Evolutionary conservation across 2,113 vertebrate species (phyloP).

Genomic region (Amazona vittata): DNA sequence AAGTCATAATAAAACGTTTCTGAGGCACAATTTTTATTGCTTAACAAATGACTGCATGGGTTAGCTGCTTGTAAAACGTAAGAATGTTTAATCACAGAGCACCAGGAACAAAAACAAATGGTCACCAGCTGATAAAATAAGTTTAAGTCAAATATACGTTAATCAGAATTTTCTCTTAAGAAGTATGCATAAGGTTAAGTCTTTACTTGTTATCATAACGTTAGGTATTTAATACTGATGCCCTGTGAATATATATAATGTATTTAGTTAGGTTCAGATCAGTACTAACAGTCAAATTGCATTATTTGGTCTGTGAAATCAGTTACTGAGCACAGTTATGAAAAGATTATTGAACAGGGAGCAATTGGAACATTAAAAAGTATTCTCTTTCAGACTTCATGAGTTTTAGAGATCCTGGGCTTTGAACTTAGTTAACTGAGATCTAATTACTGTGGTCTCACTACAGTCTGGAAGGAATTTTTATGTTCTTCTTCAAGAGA

Average conservation of each 20-base stretch:
- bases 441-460: neutral
- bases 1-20: neutral
- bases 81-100: neutral
- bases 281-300: neutral
- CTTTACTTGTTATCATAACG: neutral
- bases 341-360: neutral
- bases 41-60: neutral
- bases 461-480: neutral
- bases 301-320: neutral
- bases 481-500: neutral
- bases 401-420: neutral
- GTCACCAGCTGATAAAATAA: neutral
- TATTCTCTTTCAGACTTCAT: neutral
- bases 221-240: neutral
- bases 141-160: neutral
- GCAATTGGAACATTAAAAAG: neutral
- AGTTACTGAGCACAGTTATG: neutral
- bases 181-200: neutral
- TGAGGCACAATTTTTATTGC: neutral
- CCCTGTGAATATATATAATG: neutral
- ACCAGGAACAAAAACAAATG: neutral
- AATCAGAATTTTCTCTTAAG: neutral
- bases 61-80: neutral
- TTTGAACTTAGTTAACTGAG: neutral
- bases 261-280: neutral